Base-by-base conservation (phyloP, 2,888 invertebrate species). In the Strigamia maritima region DNA sequence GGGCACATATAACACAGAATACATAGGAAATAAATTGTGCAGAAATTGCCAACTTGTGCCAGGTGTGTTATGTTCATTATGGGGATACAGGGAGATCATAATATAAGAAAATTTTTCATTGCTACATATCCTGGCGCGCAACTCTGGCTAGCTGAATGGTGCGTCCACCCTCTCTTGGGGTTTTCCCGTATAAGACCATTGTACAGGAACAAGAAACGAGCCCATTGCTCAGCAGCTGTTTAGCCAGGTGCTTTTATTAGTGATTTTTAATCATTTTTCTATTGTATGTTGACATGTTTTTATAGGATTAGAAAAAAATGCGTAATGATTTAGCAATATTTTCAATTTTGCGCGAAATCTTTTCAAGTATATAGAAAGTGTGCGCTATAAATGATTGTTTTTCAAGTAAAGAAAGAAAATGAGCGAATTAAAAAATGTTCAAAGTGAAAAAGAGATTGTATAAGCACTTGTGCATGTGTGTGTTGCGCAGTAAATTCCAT, bases 181-280 rank as follows among this genome's bases (percentile, higher is more conserved):
- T 70, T 70, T 28, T 26, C 70, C 70, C 35, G n/a, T n/a, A 28
- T 28, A 70, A 70, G 70, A 28, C 70, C 70, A 70, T 70, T 70
- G 70, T 70, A 70, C 12, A 26, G 70, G 70, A 70, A 70, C 70
- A 70, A 70, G 70, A 70, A 70, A 70, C 70, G 28, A 70, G 70
- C 70, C 70, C 70, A 70, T 28, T 24, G 70, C 70, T 26, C 14
- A 70, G 70, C 70, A 70, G 70, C 70, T 70, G 70, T 70, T 70
- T 70, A 70, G 70, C 70, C 70, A 70, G 70, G 70, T 70, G 70
- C 70, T 70, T 70, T 70, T 70, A 70, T 70, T 70, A 28, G 70
- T 70, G 28, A 70, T 70, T 70, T 70, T 70, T 70, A 70, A 24
- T 70, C 70, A 70, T 70, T 70, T 70, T 70, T 70, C 26, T 28